Conservation (phyloP, 2,888 invertebrate genomes). For the Iphiclides podalirius region DNA sequence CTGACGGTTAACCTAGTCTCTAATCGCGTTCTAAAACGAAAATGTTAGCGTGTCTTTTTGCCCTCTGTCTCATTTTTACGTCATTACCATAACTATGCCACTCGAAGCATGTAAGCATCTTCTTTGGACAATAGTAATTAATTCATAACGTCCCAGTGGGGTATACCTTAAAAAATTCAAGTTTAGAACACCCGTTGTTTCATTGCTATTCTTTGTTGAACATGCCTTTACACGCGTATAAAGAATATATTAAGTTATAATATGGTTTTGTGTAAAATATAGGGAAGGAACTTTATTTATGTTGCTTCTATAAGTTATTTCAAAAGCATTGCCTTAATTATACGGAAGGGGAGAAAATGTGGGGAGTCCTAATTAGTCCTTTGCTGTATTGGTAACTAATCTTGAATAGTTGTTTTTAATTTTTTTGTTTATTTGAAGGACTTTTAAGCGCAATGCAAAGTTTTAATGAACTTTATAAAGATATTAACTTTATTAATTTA, state of each 20-base stretch:
- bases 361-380: conserved; percentile 16
- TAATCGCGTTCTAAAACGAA: conserved; percentile 1
- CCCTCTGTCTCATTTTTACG: background rate
- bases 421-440: conserved; percentile 20
- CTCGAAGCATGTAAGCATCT: background rate
- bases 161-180: background rate
- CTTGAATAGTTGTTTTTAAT: conserved; percentile 5
- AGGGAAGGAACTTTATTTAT: conserved; percentile 1
- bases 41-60: background rate
- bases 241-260: conserved; percentile 10
- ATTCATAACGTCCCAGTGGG: background rate
- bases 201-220: background rate
- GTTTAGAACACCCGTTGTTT: background rate
- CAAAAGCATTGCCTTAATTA: conserved; percentile 6
- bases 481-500: conserved; percentile 1
- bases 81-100: no score
- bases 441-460: conserved; percentile 14
- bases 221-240: no score
- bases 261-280: conserved; percentile 1
- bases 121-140: background rate
- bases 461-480: conserved; percentile 14
- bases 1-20: conserved; percentile 31
- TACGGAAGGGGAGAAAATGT: conserved; percentile 5
- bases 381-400: conserved; percentile 8
- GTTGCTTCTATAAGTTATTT: conserved; percentile 6